phyloP scores from a whole-genome alignment of 2,888 invertebrate species.

The Boloria euphrosyne region DNA sequence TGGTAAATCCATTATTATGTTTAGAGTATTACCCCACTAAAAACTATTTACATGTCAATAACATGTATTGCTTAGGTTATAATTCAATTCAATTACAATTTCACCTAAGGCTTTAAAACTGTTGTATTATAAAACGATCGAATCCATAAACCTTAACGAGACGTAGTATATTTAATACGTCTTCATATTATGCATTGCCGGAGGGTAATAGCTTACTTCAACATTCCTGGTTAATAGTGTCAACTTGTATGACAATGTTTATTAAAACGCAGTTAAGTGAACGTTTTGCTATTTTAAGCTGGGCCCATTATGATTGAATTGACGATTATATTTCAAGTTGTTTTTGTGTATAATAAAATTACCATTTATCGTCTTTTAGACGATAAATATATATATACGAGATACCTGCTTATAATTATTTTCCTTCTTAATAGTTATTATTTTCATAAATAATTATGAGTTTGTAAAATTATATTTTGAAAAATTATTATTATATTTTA shows the following conservation, averaged over 20 bases:
- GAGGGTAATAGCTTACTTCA: constrained; percentile 30
- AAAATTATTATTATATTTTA: too few species aligned
- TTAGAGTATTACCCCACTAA: background rate
- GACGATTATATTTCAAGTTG: background rate
- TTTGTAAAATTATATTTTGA: too few species aligned
- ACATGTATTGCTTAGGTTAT: background rate
- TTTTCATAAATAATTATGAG: too few species aligned
- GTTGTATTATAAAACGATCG: constrained; percentile 1
- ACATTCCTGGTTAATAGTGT: constrained; percentile 29
- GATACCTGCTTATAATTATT: too few species aligned
- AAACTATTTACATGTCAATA: background rate
- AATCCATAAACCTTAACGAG: constrained; percentile 28
- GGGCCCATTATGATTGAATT: background rate
- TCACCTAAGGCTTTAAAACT: constrained; percentile 8
- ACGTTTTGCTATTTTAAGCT: constrained; percentile 12
- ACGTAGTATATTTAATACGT: constrained; percentile 29
- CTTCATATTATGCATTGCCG: constrained; percentile 27
- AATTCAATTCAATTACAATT: constrained; percentile 4
- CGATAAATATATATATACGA: too few species aligned
- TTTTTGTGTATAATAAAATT: background rate
- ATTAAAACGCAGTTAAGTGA: constrained; percentile 20
- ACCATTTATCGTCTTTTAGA: too few species aligned
- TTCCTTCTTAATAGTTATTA: too few species aligned
- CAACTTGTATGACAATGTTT: constrained; percentile 25
- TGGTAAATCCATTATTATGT: background rate